Base-by-base conservation (phyloP, 1,140 invertebrate species). In the Agrypnia vestita region DNA sequence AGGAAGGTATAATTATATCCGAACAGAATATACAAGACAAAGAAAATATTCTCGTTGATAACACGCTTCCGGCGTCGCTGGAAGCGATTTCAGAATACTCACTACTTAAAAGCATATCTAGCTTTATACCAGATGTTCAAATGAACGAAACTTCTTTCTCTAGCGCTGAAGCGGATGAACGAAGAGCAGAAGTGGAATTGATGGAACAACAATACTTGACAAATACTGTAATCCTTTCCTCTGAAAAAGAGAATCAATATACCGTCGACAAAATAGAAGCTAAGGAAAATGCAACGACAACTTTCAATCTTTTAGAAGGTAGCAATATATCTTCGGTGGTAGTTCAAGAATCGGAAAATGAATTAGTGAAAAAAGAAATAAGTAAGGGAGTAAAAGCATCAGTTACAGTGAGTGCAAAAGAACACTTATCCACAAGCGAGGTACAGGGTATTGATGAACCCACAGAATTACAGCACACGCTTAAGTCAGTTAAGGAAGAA, bases 1-100 rank as follows among this genome's bases (percentile, higher is more conserved):
- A 89, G 81, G 92, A 95, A 86, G 90, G 92, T 76, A 84, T 94
- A 47, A 84, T 92, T 17, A 87, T 95, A 64, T 90, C 88, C 80
- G 89, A 94, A 84, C 89, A 91, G 78, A 84, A 91, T 6, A 82
- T 91, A 47, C 92, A 94, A 84, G 91, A 91, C 84, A 91, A 90
- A 85, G 94, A 95, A 89, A 91, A 89, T 49, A 83, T 88, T 53
- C 91, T 94, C 44, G 71, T 86, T 62, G 82, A 89, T 55, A 85
- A 87, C 61, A 85, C 88, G 55, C 87, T 88, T 84, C 89, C 90
- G 0, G 87, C 90, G 73, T 85, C 86, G 72, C 87, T 89, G 44
- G 87, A 88, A 79, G 91, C 92, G 46, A 86, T 85, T 13, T 85
- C 90, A 84, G 91, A 93, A 79, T 84, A 94, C 8, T 88, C 90